These are phyloP conservation scores for Mythimna ferrago DNA, from an alignment of 2,888 invertebrate species.

Conservation along the genomic window DNA sequence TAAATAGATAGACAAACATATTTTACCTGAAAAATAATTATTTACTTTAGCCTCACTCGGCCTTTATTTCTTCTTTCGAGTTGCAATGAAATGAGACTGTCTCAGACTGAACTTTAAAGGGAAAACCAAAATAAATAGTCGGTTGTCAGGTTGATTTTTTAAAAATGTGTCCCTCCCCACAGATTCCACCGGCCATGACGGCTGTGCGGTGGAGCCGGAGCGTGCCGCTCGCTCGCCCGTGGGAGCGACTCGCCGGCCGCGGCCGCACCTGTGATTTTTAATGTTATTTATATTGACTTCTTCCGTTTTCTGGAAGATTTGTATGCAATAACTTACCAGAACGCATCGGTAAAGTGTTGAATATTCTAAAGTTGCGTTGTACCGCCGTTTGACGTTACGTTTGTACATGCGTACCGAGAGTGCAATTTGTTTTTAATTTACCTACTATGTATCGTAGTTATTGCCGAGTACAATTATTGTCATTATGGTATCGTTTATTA, in stretches of 20 bases:
- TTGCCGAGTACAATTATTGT: slow-evolving; percentile 87
- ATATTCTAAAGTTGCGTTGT: slow-evolving; percentile 85
- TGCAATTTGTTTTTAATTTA: slow-evolving; percentile 81
- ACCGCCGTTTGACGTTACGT: slow-evolving; percentile 77
- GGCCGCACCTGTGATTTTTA: slow-evolving; percentile 78
- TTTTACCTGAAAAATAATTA: no score
- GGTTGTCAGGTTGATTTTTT: background rate
- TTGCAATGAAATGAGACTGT: no score
- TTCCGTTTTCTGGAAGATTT: slow-evolving; percentile 77
- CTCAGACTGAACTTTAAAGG: no score
- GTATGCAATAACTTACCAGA: slow-evolving; percentile 79
- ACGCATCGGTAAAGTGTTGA: slow-evolving; percentile 86
- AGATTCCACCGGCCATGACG: slow-evolving; percentile 91
- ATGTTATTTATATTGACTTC: slow-evolving; percentile 80
- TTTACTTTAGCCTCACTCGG: no score
- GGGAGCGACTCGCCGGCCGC: slow-evolving; percentile 56
- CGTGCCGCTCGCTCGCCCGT: slow-evolving; percentile 40
- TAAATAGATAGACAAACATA: no score
- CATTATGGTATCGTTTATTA: slow-evolving; percentile 81
- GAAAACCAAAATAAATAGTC: no score
- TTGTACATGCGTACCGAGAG: slow-evolving; percentile 77
- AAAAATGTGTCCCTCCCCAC: slow-evolving; percentile 34
- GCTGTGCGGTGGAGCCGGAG: slow-evolving; percentile 80
- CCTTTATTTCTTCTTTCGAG: no score
- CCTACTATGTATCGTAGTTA: slow-evolving; percentile 79